These are phyloP conservation scores for Heliconius ismenius DNA, from an alignment of 2,888 invertebrate genomes.

Conservation along the genomic window DNA sequence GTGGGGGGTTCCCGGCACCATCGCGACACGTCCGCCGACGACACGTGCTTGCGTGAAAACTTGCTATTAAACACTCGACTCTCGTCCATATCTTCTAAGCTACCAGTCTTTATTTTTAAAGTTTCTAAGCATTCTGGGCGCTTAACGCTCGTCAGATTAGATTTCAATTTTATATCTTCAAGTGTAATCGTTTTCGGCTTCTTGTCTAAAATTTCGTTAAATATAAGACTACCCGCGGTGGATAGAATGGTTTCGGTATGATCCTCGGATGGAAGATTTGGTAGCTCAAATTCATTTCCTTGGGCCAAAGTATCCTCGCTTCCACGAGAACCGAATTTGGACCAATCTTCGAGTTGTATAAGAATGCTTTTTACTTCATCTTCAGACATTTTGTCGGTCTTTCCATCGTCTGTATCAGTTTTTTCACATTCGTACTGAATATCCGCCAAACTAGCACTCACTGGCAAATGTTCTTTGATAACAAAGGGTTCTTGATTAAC, in stretches of 20 bases:
- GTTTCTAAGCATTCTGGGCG: constrained; percentile 58
- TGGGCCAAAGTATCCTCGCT: constrained; percentile 76
- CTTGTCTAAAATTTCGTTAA: constrained; percentile 77
- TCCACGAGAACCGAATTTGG: constrained; percentile 73
- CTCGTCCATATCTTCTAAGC: constrained; percentile 57
- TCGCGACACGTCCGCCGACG: constrained; percentile 44
- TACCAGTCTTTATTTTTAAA: constrained; percentile 51
- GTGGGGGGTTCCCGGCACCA: constrained; percentile 51
- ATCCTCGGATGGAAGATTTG: constrained; percentile 73
- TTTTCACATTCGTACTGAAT: constrained; percentile 69
- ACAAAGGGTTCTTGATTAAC: constrained; percentile 51
- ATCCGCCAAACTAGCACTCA: constrained; percentile 71
- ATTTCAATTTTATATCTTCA: constrained; percentile 69
- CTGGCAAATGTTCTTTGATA: constrained; percentile 58
- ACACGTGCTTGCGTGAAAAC: constrained; percentile 47
- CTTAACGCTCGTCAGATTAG: constrained; percentile 60
- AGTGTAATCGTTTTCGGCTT: constrained; percentile 77
- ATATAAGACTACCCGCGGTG: constrained; percentile 61
- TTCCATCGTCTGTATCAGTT: constrained; percentile 63
- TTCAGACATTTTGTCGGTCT: constrained; percentile 64
- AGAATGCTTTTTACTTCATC: constrained; percentile 76
- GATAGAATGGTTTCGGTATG: constrained; percentile 55
- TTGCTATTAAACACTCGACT: constrained; percentile 51
- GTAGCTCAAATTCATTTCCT: constrained; percentile 74
- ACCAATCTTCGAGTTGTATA: constrained; percentile 77